Evolutionary conservation across 2,888 invertebrate species (phyloP), one percentile per base, ranked within the genome.

Genomic region (Cephus nigrinus): DNA sequence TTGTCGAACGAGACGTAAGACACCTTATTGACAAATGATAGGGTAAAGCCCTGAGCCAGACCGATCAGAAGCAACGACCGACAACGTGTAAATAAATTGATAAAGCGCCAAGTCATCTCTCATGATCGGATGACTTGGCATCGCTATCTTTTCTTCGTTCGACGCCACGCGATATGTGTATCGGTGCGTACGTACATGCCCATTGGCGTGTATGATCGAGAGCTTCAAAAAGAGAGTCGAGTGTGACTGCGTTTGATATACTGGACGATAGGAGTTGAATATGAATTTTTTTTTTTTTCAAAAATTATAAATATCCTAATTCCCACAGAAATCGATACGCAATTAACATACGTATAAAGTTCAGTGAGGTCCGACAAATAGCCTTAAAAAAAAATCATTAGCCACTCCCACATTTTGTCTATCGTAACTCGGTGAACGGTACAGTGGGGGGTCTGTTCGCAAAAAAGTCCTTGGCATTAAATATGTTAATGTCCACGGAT

Each of bases 401-500:
- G 83, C 85, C 81, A 81, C 82, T 82, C 81, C 84, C 80, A 84
- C 83, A 78, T 84, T 82, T 84, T 82, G 80, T 76, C 78, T 80
- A 83, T 85, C 84, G 84, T 74, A 55, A 55, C 40, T 55, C 15
- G 23, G 23, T 5, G 40, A 55, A 23, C 9, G 36, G 12, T 12
- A 12, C 34, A 34, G 34, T 11, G 34, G 34, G 3, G 40, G 15
- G 0, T 9, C 2, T 23, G 23, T 83, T 85, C 85, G 81, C 82
- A 78, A 55, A 55, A 55, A 23, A 86, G 88, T 84, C 88, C 89
- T 89, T 89, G 88, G 86, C 88, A 88, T 88, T 89, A 88, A 88
- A 83, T 86, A 88, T 88, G 88, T 85, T 87, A 88, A 88, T 88
- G 84, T 78, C 76, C 68, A 1, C 40, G 40, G 9, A 55, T 55